Percentiles rank a stretch among this genome's conserved stretches.
Conservation (phyloP, 2,888 invertebrate species). For the Malthinus seriepunctatus region DNA sequence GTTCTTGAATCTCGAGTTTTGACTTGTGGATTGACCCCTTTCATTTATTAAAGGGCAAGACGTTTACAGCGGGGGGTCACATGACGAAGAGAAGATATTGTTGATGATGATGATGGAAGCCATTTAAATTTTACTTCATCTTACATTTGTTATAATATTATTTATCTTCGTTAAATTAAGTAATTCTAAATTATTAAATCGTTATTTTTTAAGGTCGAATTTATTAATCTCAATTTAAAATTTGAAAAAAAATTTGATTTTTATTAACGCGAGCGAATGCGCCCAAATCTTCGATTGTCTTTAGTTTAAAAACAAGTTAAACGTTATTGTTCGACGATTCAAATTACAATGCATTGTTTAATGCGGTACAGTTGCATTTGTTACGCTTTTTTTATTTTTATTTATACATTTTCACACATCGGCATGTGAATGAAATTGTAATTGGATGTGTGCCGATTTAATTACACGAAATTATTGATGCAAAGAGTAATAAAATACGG, state of each 20-base stretch:
- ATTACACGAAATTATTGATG: too few relatives aligned
- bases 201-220: constrained; percentile 4
- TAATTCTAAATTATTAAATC: background rate
- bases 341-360: too few relatives aligned
- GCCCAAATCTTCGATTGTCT: background rate
- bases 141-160: too few relatives aligned
- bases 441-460: too few relatives aligned
- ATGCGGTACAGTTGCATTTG: too few relatives aligned
- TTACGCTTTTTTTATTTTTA: too few relatives aligned
- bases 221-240: constrained; percentile 2
- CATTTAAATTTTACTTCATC: background rate
- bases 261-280: background rate
- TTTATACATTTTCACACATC: too few relatives aligned
- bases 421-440: too few relatives aligned
- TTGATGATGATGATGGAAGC: background rate
- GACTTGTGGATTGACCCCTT: constrained; percentile 47
- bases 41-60: constrained; percentile 25
- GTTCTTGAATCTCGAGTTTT: constrained; percentile 37
- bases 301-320: background rate
- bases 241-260: background rate
- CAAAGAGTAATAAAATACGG: too few relatives aligned
- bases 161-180: background rate
- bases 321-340: too few relatives aligned
- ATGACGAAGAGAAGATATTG: background rate
- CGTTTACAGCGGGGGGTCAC: background rate